Base-by-base conservation (phyloP, 2,888 invertebrate genomes). In the Morinoia aosen region DNA sequence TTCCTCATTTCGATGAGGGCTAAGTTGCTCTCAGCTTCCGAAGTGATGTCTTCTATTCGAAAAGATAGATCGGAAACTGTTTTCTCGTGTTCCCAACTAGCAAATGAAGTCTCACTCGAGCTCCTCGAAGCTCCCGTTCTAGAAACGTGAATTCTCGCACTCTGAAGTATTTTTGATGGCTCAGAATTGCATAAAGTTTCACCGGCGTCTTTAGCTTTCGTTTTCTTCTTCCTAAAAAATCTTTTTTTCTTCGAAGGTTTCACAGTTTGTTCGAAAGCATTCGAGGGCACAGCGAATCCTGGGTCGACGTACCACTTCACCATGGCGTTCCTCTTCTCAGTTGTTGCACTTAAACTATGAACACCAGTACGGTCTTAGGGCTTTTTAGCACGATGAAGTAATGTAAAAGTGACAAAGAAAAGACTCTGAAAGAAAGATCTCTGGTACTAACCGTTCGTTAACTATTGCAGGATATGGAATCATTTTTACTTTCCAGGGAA, bases 281-380 rank as follows among this genome's bases (percentile, higher is more conserved):
- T 57, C 11, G 93, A 93, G 14, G 93, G 33, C 57, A 33, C 12
- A n/a, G 93, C 93, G 57, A 93, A 93, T 12, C 33, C 57, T 12
- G 93, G 93, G 40, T 93, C 93, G 12, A 93, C 93, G 48, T 93
- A 93, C 93, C 93, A 93, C 57, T 93, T 93, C 56, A 93, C 93
- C 93, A 93, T 93, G 33, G 12, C 57, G 56, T 7, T 25, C 16
- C 33, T 10, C 25, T 76, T 33, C 76, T 16, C 16, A 25, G 76
- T 33, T 19, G 16, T 33, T 76, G 76, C 76, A 76, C 16, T 25
- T 3, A 33, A 33, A 76, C 8, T 25, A 76, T 76, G 76, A 33
- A 76, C 76, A 19, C 76, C 76, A 76, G 76, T 76, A 2, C 25
- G 8, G 76, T 2, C 25, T 33, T 76, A 76, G 19, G 0, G 25